Evolutionary conservation across 1,140 invertebrate species (phyloP), one percentile per base, ranked within the genome.

Genomic region (Arctopsyche grandis): DNA sequence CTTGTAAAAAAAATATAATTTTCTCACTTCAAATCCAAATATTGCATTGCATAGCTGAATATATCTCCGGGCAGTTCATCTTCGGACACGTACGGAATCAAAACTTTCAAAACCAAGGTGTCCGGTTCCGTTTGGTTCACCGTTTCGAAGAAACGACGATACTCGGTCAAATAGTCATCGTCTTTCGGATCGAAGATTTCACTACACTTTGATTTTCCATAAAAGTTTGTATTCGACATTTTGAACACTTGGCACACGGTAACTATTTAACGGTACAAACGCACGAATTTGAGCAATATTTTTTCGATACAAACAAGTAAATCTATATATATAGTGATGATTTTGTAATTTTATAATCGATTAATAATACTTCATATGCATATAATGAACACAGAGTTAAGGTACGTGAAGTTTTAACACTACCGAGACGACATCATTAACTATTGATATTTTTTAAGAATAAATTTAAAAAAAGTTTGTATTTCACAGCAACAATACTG

Each of bases 1-100:
- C n/a, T n/a, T n/a, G n/a, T n/a, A n/a, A n/a, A n/a, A n/a, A 38
- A 52, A 52, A 52, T 12, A 71, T 9, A 16, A 52, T 46, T 38
- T 10, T 24, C 71, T 74, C 87, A 94, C 94, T 92, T 93, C 86
- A 92, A 90, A 83, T 91, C 91, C 70, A 96, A 89, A 87, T 95
- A 95, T 84, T 94, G 93, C 63, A 92, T 90, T 56, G 90, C 91
- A 91, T 94, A 94, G 85, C 94, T 92, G 75, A 94, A 89, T 73
- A 94, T 91, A 87, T 94, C 94, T 44, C 93, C 94, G 82, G 91
- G 89, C 60, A 95, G 86, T 86, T 95, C 94, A 12, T 87, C 85
- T 82, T 92, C 90, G 19, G 90, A 90, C 48, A 95, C 90, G 74
- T 93, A 92, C 75, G 90, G 90, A 43, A 89, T 90, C 69, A 76